phyloP scores from a whole-genome alignment of 2,888 invertebrate genomes.

The Agonopterix heracliana region DNA sequence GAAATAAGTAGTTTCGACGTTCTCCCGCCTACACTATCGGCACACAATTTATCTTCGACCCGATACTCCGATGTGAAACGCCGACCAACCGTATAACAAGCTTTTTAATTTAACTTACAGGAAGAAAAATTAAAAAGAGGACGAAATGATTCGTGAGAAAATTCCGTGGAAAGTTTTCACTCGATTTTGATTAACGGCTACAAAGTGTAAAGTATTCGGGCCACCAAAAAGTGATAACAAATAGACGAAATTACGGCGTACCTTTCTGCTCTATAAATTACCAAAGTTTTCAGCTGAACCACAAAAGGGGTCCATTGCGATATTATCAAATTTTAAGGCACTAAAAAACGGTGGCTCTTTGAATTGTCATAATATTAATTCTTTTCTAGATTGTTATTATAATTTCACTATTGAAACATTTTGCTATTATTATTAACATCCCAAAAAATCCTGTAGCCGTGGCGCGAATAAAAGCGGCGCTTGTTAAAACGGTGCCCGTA shows the following conservation, averaged over 20 bases:
- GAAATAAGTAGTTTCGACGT: conserved; percentile 10
- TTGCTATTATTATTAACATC: too few species aligned
- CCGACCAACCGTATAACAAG: conserved; percentile 2
- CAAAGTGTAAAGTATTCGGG: conserved; percentile 11
- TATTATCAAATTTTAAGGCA: neutral
- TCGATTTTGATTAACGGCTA: conserved; percentile 8
- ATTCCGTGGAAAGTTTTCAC: conserved; percentile 6
- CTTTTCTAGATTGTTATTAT: neutral
- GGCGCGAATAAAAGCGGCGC: too few species aligned
- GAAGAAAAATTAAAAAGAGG: neutral
- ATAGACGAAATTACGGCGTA: conserved; percentile 12
- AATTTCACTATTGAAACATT: neutral
- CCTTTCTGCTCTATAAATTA: conserved; percentile 4
- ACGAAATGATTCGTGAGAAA: neutral
- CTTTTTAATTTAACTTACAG: conserved; percentile 8
- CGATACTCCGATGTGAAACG: conserved; percentile 6
- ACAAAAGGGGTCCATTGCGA: too few species aligned
- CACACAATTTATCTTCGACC: conserved; percentile 10
- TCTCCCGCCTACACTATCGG: conserved; percentile 10
- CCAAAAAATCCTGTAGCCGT: too few species aligned
- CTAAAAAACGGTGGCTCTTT: neutral
- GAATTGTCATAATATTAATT: neutral
- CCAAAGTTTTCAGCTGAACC: conserved; percentile 8
- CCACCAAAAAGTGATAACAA: conserved; percentile 15
- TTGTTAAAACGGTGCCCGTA: too few species aligned